These are phyloP conservation scores for Rhizoglyphus robini DNA, from an alignment of 1,140 invertebrate genomes.

Conservation along the genomic window DNA sequence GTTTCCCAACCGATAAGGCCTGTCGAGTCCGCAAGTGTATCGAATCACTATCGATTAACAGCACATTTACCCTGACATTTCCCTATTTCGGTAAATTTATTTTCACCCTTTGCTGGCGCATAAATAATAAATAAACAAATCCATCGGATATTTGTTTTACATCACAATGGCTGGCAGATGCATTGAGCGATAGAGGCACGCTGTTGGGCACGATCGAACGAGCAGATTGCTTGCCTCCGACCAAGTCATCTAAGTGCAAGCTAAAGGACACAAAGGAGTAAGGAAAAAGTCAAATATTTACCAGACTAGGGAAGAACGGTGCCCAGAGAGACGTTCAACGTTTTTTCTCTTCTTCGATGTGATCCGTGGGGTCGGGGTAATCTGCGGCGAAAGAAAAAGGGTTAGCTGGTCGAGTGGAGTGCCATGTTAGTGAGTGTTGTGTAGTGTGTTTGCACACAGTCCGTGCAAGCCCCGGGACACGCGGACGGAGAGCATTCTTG, in stretches of 20 bases:
- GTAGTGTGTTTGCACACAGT: constrained; percentile 5
- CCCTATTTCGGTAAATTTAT: neutral
- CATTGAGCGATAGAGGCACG: too few relatives aligned
- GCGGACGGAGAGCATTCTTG: neutral
- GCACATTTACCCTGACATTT: neutral
- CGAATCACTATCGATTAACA: too few relatives aligned
- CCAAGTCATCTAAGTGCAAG: neutral
- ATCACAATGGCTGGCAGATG: neutral
- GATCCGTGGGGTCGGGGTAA: neutral
- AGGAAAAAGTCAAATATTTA: constrained; percentile 14
- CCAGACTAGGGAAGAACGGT: neutral
- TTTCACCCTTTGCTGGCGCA: neutral
- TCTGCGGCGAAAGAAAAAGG: neutral
- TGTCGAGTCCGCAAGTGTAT: neutral
- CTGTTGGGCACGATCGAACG: too few relatives aligned
- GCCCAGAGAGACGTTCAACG: neutral
- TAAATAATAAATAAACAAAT: constrained; percentile 1
- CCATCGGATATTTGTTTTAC: neutral
- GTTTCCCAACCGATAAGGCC: too few relatives aligned
- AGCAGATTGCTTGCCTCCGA: neutral
- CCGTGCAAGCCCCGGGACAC: neutral
- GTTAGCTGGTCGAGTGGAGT: neutral
- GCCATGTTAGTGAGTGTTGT: neutral
- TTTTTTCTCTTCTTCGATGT: neutral
- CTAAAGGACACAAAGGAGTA: neutral